Percentiles rank a stretch among this genome's conserved stretches.
Evolutionary conservation across 2,888 invertebrate species (phyloP).

Genomic region (Daptonema setosum): DNA sequence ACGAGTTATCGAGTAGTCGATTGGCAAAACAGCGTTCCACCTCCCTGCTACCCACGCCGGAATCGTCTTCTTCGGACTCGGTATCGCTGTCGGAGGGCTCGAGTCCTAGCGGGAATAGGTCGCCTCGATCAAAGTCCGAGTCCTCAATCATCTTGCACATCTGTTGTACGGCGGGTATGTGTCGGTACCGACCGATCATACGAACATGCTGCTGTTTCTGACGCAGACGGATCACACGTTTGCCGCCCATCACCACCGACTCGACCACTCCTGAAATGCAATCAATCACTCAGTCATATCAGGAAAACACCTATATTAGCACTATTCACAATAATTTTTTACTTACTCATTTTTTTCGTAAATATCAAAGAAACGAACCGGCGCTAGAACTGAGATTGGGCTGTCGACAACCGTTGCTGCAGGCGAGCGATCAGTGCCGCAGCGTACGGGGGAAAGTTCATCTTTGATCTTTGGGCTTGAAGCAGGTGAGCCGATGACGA

Average conservation of each 20-base stretch:
- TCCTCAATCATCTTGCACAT: constrained; percentile 17
- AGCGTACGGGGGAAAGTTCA: no score
- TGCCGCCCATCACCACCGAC: not conserved
- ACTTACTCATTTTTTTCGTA: no score
- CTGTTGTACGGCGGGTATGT: constrained; percentile 9
- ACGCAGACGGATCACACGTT: constrained; percentile 12
- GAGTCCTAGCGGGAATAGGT: constrained; percentile 21
- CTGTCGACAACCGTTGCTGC: no score
- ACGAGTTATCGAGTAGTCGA: not conserved
- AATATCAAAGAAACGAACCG: no score
- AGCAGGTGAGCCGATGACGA: no score
- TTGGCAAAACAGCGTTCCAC: not conserved
- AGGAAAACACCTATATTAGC: not conserved
- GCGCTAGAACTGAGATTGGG: no score
- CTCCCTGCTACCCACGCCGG: not conserved
- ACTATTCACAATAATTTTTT: not conserved
- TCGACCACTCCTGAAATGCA: not conserved
- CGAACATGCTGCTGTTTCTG: constrained; percentile 12
- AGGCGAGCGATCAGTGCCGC: no score
- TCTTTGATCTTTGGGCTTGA: no score
- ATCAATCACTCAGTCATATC: not conserved
- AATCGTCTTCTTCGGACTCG: constrained; percentile 11
- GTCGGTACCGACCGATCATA: constrained; percentile 16
- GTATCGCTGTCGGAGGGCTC: constrained; percentile 22
- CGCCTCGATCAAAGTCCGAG: constrained; percentile 16